phyloP scores from a whole-genome alignment of 2,113 vertebrate species.

The Suricata suricatta region DNA sequence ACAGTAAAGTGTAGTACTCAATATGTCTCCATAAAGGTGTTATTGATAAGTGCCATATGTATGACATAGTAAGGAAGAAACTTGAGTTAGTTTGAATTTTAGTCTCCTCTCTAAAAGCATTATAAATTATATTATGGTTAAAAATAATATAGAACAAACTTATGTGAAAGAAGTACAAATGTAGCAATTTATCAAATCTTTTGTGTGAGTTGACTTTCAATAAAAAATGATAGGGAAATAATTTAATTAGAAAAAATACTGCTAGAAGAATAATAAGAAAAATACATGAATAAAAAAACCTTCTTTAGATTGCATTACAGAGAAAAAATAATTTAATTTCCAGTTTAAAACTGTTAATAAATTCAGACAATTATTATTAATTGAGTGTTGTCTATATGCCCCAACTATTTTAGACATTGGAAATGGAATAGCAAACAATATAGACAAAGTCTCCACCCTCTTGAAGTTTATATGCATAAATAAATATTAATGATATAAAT shows the following conservation, averaged over 20 bases:
- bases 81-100: background rate
- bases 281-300: background rate
- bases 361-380: background rate
- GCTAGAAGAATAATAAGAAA: background rate
- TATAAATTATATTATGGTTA: background rate
- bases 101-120: background rate
- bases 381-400: background rate
- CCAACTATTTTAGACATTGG: background rate
- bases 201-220: background rate
- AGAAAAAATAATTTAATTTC: background rate
- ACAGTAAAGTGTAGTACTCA: background rate
- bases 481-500: background rate
- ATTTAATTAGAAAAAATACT: slow-evolving; percentile 27
- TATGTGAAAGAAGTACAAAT: background rate
- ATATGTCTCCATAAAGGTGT: background rate
- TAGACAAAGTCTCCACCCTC: background rate
- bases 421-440: background rate
- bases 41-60: background rate
- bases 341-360: background rate
- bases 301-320: background rate
- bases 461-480: background rate
- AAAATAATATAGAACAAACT: background rate
- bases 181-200: background rate
- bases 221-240: background rate
- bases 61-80: background rate